Base-by-base conservation (phyloP, 1,140 invertebrate genomes). In the Neodiprion pinetum region DNA sequence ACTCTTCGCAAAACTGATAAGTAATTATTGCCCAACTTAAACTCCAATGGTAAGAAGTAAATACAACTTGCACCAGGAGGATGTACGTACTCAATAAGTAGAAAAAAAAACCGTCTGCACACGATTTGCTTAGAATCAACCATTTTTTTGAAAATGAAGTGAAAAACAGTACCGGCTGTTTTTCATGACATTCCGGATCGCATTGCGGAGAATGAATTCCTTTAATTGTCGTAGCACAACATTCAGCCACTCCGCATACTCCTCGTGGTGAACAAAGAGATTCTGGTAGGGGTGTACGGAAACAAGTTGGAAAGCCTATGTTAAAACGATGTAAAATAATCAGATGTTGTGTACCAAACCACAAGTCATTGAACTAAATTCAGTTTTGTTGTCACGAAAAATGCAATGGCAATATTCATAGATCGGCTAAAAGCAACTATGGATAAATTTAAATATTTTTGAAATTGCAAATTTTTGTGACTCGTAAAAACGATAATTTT, bases 291-390 rank as follows among this genome's bases (percentile, higher is more conserved):
- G 78, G 76, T 49, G 76, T 67, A 9, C 75, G 14, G 49, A 79
- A 79, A 66, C 76, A 80, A 12, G 78, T 79, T 9, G 78, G 73
- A 47, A 80, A 80, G 65, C 78, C 79, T 80, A n/a, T 50, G 76
- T 10, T 61, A 28, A 10, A 72, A 14, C 17, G 9, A 14, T 61
- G 10, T 7, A 61, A 65, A 8, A 21, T 28, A 12, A 72, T 53
- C 66, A 40, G 21, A 10, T 10, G 9, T 1, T 14, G 66, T 17
- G 12, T 12, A 72, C 21, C 23, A 28, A 17, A 3, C 23, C 12
- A 71, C 9, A 70, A 70, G 28, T 40, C 28, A 40, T 40, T 40
- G 28, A 40, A 40, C 5, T 40, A 40, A 40, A 40, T 40, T 40
- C 28, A 40, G 28, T 40, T 40, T 40, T 40, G 28, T 40, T 40